Evolutionary conservation across 2,797 vertebrate genomes (phyloP), one percentile per base, ranked within the genome.

Genomic region (Pterois miles): DNA sequence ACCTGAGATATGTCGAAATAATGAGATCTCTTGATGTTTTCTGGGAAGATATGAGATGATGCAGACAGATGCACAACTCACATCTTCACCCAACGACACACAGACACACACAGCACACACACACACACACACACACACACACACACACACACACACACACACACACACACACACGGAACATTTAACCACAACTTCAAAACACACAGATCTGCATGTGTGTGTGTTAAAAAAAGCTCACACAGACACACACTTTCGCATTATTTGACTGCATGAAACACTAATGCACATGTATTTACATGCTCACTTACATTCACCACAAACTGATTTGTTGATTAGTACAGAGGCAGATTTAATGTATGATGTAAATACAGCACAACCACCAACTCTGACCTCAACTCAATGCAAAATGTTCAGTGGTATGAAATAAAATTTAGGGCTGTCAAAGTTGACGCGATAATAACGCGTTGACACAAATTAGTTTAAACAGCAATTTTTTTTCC

Each of bases 11-110:
- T 94, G 93, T 94, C 90, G 90, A 93, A 95, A 95, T 96, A 96
- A 96, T 94, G 94, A 96, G 94, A 94, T 95, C 94, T 94, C 94
- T 95, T 94, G 93, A 95, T 95, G 94, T 93, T 92, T 92, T 87
- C 90, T 85, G 89, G 85, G 92, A 87, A 93, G 86, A 92, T 93
- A 80, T 89, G 88, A 82, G 87, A 88, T 89, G 91, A 93, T 92
- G 88, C 81, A 86, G 88, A 93, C 90, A 91, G 88, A 93, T 88
- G 87, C 87, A 79, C 89, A 77, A 88, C 91, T 91, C 88, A 74
- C 90, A 90, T 89, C 86, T 90, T 90, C 89, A 94, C 86, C 85
- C 83, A 81, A 88, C 84, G 84, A 92, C 78, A 86, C 87, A 90
- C 38, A 68, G n/a, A n/a, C n/a, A n/a, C n/a, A n/a, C n/a, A n/a